Evolutionary conservation across 2,797 vertebrate genomes (phyloP).

Genomic region (Ctenosaura bakeri): DNA sequence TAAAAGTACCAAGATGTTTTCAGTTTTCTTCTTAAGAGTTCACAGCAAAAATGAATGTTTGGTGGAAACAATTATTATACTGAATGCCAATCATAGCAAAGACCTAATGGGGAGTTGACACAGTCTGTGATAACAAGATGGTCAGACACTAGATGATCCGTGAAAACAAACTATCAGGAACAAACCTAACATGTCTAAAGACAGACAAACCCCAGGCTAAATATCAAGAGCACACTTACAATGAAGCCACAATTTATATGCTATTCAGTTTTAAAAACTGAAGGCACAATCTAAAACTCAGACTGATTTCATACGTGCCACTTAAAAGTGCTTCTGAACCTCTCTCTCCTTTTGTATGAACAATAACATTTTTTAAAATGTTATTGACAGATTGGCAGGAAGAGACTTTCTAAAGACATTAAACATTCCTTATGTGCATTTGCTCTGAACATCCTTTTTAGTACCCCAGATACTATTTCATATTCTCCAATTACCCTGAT

Average conservation of each 20-base stretch:
- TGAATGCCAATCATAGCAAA: background rate
- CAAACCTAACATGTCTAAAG: background rate
- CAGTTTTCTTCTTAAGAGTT: background rate
- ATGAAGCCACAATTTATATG: background rate
- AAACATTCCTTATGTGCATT: background rate
- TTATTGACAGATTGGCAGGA: background rate
- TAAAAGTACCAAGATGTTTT: background rate
- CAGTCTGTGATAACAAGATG: too few species aligned
- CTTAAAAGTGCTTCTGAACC: background rate
- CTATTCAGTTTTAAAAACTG: background rate
- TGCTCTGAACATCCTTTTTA: background rate
- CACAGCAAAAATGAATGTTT: background rate
- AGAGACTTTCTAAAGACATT: background rate
- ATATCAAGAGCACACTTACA: background rate
- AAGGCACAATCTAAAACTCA: background rate
- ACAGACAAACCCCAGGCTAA: background rate
- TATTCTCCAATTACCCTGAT: background rate
- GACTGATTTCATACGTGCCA: background rate
- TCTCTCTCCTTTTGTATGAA: background rate
- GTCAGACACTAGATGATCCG: too few species aligned
- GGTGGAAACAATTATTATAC: background rate
- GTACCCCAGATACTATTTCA: background rate
- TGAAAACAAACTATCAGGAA: background rate
- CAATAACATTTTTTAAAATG: background rate
- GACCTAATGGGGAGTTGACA: background rate